Conservation (phyloP, 2,113 vertebrate species). For the Rhinolophus sinicus region DNA sequence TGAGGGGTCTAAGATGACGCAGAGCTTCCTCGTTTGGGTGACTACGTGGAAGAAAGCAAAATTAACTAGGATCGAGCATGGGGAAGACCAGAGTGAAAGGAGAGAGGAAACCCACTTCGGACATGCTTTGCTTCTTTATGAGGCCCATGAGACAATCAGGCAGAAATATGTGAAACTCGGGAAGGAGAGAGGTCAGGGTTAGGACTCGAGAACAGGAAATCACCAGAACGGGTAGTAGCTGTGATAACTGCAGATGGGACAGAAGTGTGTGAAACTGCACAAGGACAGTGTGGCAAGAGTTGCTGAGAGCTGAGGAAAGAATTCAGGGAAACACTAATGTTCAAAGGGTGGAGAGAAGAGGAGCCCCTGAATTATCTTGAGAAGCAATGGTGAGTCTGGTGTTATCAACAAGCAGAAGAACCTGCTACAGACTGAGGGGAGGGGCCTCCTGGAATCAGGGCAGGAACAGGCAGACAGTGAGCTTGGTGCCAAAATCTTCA, state of each 20-base stretch:
- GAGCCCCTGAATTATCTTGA: not conserved
- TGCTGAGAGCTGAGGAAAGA: not conserved
- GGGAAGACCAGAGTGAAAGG: not conserved
- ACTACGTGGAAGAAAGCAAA: not conserved
- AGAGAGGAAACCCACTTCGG: not conserved
- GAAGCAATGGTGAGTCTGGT: not conserved
- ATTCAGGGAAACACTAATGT: not conserved
- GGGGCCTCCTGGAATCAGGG: not conserved
- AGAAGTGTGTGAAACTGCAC: not conserved
- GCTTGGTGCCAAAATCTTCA: not conserved
- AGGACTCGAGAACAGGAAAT: not conserved
- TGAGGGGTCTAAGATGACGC: not conserved
- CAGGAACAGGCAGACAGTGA: not conserved
- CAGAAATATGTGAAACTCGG: not conserved
- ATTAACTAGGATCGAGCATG: not conserved
- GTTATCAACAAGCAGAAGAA: not conserved
- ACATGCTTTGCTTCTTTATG: not conserved
- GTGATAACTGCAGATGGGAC: not conserved
- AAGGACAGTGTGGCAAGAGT: not conserved
- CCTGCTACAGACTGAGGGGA: not conserved
- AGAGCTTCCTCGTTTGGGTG: not conserved
- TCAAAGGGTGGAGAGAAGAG: not conserved
- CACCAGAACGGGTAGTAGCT: not conserved
- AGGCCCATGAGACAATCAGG: not conserved
- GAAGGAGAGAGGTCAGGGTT: not conserved